These are phyloP conservation scores for Sinella curviseta DNA, from an alignment of 1,140 invertebrate species.

Conservation along the genomic window DNA sequence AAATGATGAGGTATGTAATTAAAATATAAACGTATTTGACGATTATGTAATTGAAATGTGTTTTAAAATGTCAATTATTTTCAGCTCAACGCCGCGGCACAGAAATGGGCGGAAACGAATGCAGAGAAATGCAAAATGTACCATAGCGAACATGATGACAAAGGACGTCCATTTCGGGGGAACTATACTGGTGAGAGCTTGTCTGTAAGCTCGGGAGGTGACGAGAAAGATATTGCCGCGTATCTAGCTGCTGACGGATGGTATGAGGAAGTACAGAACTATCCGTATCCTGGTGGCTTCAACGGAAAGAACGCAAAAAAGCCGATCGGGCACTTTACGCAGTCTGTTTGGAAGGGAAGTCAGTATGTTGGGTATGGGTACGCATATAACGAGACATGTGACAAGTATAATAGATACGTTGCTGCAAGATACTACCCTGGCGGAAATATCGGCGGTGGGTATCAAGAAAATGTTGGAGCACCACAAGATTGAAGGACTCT, in stretches of 20 bases:
- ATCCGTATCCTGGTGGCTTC: background rate
- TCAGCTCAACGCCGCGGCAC: no score
- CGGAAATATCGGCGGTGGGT: background rate
- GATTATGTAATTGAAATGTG: no score
- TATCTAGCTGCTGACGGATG: background rate
- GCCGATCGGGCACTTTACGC: constrained; percentile 6
- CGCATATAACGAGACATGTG: background rate
- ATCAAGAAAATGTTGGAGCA: background rate
- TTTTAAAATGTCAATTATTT: no score
- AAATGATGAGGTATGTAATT: no score
- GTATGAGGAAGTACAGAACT: constrained; percentile 15
- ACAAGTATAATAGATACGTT: background rate
- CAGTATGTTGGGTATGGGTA: constrained; percentile 2
- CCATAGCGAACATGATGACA: no score
- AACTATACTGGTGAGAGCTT: no score
- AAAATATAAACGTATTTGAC: no score
- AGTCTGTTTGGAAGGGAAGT: background rate
- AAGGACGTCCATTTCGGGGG: no score
- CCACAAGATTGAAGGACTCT: background rate
- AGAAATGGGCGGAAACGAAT: no score
- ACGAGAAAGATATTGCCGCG: no score
- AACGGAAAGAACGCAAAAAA: background rate
- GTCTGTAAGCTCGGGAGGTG: no score
- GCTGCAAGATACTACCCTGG: background rate
- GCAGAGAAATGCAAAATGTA: no score